These are phyloP conservation scores for Silurus glanis DNA, from an alignment of 2,113 vertebrate species.

Conservation along the genomic window DNA sequence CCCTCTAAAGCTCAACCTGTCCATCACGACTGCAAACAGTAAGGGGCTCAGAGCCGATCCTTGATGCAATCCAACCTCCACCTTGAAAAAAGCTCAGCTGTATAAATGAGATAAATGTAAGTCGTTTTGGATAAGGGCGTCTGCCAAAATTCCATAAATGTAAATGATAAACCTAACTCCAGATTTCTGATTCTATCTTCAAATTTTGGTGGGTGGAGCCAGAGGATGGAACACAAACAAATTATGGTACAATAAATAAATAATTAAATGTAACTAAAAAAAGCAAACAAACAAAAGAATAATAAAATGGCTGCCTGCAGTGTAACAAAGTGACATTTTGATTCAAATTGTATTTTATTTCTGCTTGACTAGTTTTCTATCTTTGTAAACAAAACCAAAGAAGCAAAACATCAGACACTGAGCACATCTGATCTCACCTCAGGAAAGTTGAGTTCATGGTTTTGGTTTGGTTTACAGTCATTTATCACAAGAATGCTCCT, in stretches of 20 bases:
- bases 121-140: too few relatives aligned
- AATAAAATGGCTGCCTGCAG: neutral
- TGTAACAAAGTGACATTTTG: neutral
- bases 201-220: neutral
- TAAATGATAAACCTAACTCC: neutral
- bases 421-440: neutral
- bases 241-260: neutral
- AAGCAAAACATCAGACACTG: neutral
- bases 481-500: neutral
- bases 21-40: too few relatives aligned
- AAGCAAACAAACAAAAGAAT: neutral
- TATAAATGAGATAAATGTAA: too few relatives aligned
- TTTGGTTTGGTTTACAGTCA: neutral
- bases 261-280: neutral
- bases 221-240: neutral
- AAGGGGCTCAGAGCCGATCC: too few relatives aligned
- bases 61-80: too few relatives aligned
- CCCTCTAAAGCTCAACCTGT: neutral
- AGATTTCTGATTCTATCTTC: neutral
- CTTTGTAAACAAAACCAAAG: neutral
- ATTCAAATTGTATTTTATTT: neutral
- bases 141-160: neutral
- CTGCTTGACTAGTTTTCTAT: neutral
- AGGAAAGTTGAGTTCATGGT: neutral
- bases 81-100: too few relatives aligned